Evolutionary conservation across 2,888 invertebrate species (phyloP).

Genomic region (Glaucopsyche alexis): DNA sequence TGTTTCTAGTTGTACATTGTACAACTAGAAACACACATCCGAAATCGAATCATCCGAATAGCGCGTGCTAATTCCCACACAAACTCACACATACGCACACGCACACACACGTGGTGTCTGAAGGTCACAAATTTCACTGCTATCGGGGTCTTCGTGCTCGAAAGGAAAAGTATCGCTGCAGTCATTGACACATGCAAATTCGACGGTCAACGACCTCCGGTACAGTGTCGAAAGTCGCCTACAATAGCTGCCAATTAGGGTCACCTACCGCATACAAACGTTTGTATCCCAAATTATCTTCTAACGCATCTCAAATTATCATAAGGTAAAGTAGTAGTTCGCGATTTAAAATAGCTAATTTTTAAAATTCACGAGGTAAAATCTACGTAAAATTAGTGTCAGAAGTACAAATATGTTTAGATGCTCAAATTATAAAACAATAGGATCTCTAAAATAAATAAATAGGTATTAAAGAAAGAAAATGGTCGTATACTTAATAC

Average conservation of each 20-base stretch:
- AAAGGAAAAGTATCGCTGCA: constrained; percentile 76
- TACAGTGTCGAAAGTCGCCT: constrained; percentile 77
- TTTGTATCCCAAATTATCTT: constrained; percentile 11
- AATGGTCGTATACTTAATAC: no score
- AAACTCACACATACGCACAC: background rate
- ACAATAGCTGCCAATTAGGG: constrained; percentile 59
- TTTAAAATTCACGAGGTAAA: no score
- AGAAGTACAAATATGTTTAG: no score
- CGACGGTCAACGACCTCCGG: constrained; percentile 70
- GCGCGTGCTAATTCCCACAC: constrained; percentile 19
- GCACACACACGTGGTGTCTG: constrained; percentile 13
- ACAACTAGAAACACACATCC: no score
- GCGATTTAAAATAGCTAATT: no score
- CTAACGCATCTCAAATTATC: constrained; percentile 1
- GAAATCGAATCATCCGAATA: background rate
- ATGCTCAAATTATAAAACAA: no score
- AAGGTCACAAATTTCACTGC: constrained; percentile 49
- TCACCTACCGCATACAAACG: constrained; percentile 50
- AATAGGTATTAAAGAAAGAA: no score
- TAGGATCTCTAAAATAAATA: no score
- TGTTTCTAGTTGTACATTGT: no score
- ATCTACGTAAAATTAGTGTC: no score
- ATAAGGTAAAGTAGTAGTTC: no score
- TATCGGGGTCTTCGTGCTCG: constrained; percentile 40
- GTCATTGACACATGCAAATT: constrained; percentile 80